Evolutionary conservation across 2,797 vertebrate genomes (phyloP), one percentile per base, ranked within the genome.

Genomic region (Alfaro cultratus): DNA sequence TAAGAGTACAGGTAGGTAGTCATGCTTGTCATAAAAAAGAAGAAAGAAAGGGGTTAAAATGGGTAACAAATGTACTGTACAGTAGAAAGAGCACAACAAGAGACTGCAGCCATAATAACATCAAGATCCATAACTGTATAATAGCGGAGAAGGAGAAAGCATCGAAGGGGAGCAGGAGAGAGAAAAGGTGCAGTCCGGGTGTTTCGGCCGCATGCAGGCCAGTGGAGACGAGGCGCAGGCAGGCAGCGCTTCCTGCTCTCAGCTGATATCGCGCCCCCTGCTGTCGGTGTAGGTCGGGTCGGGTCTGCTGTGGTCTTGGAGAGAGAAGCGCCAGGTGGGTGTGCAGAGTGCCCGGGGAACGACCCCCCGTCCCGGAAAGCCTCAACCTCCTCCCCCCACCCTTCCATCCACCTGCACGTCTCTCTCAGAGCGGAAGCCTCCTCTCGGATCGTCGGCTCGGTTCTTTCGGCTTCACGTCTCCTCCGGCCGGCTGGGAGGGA

Each of bases 1-100:
- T 5, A 72, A 55, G 78, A 86, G 88, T 80, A 91, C 84, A 78
- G 81, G 85, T 41, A 81, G 51, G 86, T n/a, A 91, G 81, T 93
- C 95, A 95, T 95, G 95, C 95, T 90, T 77, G 51, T 84, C 83
- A 75, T 90, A 85, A 81, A 88, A 88, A 91, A 80, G 34, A 82
- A 85, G 46, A 80, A 85, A 89, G 80, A 67, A 88, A 74, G 81
- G 78, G 83, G 83, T 89, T 81, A 46, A 87, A 83, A 89, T 60
- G 76, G 80, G 83, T 85, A 82, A 88, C 91, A 91, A 92, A 92
- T 89, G 91, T 90, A 92, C 91, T 93, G 92, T 93, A 95, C 94
- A 95, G 80, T 73, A 74, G 82, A 85, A 89, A 90, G 86, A 92
- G 87, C 90, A 94, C 92, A 92, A 90, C 80, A 41, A 92, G 43